Percentiles rank a stretch among this genome's conserved stretches.
Evolutionary conservation across 2,888 invertebrate genomes (phyloP).

Genomic region (Brachylomia viminalis): DNA sequence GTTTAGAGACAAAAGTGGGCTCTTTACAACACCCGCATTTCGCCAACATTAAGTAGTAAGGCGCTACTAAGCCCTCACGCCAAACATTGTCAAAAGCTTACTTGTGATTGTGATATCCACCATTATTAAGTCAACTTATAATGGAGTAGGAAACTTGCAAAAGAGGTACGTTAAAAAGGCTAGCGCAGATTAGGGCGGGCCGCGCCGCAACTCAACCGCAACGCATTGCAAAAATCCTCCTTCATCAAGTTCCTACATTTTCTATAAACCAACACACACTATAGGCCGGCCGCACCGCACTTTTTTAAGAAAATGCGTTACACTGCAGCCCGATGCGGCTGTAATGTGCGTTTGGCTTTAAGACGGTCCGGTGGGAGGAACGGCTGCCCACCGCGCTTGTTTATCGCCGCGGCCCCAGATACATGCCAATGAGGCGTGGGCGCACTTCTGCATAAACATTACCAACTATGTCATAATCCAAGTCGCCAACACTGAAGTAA

Average conservation of each 20-base stretch:
- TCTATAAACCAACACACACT: not conserved
- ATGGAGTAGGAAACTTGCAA: constrained; percentile 55
- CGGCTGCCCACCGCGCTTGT: constrained; percentile 77
- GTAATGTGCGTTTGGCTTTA: constrained; percentile 29
- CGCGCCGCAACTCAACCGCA: not conserved
- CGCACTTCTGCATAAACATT: constrained; percentile 82
- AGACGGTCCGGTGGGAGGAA: constrained; percentile 80
- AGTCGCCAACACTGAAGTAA: constrained; percentile 63
- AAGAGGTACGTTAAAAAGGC: constrained; percentile 40
- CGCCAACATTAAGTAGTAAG: constrained; percentile 22
- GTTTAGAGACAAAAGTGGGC: not conserved
- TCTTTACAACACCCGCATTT: constrained; percentile 5
- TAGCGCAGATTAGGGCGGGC: not conserved
- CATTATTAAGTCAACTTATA: constrained; percentile 40
- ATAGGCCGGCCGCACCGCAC: not conserved
- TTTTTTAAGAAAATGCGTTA: not conserved
- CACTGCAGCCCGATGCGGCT: not conserved
- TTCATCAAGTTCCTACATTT: not conserved
- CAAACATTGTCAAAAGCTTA: constrained; percentile 39
- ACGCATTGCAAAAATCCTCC: not conserved
- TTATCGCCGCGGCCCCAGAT: constrained; percentile 80
- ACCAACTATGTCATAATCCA: constrained; percentile 71
- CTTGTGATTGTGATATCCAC: constrained; percentile 24
- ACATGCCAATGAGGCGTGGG: constrained; percentile 86
- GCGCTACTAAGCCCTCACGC: constrained; percentile 25